phyloP scores from a whole-genome alignment of 2,797 vertebrate species.

The Austrolebias charrua region DNA sequence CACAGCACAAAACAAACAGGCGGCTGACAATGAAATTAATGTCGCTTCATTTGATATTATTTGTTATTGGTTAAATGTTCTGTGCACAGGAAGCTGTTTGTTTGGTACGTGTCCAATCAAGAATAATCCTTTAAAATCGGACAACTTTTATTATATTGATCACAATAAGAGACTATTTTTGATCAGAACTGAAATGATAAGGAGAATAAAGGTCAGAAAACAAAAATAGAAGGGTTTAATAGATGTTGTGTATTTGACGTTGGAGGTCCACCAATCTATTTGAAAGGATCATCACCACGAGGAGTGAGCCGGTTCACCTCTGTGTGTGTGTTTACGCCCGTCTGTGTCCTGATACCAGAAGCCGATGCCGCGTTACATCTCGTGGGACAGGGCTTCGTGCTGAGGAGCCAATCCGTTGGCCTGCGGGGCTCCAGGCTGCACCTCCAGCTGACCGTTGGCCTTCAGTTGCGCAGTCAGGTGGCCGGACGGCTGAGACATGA shows the following conservation, averaged over 20 bases:
- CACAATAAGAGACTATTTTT: conserved; percentile 2
- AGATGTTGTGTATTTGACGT: conserved; percentile 17
- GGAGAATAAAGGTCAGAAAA: neutral
- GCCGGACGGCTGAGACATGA: conserved; percentile 76
- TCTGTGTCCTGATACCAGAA: conserved; percentile 34
- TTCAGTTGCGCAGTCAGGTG: conserved; percentile 56
- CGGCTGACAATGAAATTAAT: conserved; percentile 34
- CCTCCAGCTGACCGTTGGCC: conserved; percentile 57
- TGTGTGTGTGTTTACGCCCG: conserved; percentile 29
- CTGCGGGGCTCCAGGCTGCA: conserved; percentile 69
- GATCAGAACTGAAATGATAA: conserved; percentile 8
- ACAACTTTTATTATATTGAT: neutral
- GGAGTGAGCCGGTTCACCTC: conserved; percentile 11
- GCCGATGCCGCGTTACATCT: conserved; percentile 82
- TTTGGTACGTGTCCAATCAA: no score
- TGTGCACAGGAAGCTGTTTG: neutral
- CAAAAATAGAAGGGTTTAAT: conserved; percentile 2
- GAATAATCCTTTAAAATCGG: neutral
- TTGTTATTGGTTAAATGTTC: conserved; percentile 5
- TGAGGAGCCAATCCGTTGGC: conserved; percentile 82
- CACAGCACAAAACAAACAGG: conserved; percentile 58
- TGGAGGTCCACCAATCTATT: conserved; percentile 23
- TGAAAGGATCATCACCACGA: conserved; percentile 41
- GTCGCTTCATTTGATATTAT: conserved; percentile 24
- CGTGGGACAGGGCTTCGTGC: conserved; percentile 85